Evolutionary conservation across 2,113 vertebrate species (phyloP).

Genomic region (Microcebus lehilahytsara): DNA sequence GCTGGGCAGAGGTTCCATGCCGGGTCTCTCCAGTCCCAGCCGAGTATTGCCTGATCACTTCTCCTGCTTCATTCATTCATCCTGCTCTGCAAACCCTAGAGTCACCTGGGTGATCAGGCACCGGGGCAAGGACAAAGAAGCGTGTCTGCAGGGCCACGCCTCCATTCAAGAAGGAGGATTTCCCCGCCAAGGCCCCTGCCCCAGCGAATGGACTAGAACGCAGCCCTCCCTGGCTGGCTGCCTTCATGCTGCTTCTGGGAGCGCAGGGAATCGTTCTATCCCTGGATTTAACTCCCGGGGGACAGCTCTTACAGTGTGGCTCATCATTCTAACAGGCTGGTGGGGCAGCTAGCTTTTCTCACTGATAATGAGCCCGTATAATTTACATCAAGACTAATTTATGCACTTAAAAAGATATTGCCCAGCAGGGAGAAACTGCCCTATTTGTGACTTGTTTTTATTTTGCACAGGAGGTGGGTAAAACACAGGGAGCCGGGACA

Average conservation of each 20-base stretch:
- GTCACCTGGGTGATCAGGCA: background rate
- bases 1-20: background rate
- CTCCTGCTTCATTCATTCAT: background rate
- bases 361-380: background rate
- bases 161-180: background rate
- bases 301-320: rapidly evolving
- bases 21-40: background rate
- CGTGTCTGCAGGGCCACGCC: background rate
- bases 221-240: no score
- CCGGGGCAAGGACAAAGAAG: background rate
- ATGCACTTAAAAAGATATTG: background rate
- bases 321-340: background rate
- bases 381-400: conserved; percentile 49
- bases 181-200: background rate
- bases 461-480: background rate
- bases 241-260: background rate
- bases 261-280: background rate
- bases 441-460: conserved; percentile 28
- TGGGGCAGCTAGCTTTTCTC: background rate
- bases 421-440: background rate
- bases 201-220: background rate
- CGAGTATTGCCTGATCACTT: background rate
- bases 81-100: background rate
- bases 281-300: background rate
- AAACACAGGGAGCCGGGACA: rapidly evolving